Base-by-base conservation (phyloP, 2,888 invertebrate genomes). In the Hecatera dysodea region DNA sequence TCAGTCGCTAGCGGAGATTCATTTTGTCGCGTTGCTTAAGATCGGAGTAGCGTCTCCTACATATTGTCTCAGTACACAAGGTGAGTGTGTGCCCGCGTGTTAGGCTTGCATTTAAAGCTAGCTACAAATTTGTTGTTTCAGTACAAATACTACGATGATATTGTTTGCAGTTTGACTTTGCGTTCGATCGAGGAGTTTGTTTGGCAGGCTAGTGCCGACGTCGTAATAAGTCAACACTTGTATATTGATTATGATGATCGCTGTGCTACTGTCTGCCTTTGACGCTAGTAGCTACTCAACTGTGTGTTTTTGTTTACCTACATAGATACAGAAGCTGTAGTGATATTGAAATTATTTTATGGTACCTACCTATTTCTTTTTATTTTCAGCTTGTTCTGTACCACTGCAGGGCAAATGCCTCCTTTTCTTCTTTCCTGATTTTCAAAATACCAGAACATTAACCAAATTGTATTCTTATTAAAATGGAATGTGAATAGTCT, bases 21-120 rank as follows among this genome's bases (percentile, higher is more conserved):
- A 95, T 95, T 96, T 95, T 95, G 95, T 95, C 94, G 93, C 93
- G 94, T 95, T 95, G 94, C 95, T 95, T 95, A 95, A 96, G 96
- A 95, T 93, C 93, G 93, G 93, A 90, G 94, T 93, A 91, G 87
- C 87, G 91, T 93, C 92, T 93, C 93, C 92, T 93, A 94, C 95
- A 95, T 96, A 96, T 96, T 95, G 95, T 95, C 95, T 95, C 88
- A 90, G 95, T 90, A 95, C 95, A 96, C 95, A 96, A 86, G 87
- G 87, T 90, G 93, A 95, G 95, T 95, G 94, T 94, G 94, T 94
- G 93, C 90, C 89, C 86, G 93, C 91, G 91, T 93, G 94, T 94
- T 93, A 92, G 92, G 94, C 94, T 93, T 93, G 94, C 94, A 95
- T 95, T 95, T 94, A 94, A 95, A 96, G 95, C 94, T 95, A 89